Percentiles rank a stretch among this genome's conserved stretches.
These are phyloP conservation scores for Rutpela maculata DNA, from an alignment of 2,888 invertebrate genomes.

Conservation along the genomic window DNA sequence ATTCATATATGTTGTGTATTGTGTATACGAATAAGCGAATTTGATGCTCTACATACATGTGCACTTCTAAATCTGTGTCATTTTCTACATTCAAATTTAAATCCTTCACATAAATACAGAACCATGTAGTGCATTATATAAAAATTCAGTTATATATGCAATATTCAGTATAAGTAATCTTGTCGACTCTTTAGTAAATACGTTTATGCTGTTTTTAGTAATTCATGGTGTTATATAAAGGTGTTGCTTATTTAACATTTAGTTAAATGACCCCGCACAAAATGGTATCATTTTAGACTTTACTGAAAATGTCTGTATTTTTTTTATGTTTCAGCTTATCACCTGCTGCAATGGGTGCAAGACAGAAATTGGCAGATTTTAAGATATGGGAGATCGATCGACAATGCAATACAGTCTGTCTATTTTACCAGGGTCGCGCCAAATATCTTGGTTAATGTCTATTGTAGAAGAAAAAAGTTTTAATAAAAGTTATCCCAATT, in stretches of 20 bases:
- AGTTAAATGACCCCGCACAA: no score
- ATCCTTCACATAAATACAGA: conserved; percentile 13
- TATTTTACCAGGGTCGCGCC: no score
- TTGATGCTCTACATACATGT: conserved; percentile 26
- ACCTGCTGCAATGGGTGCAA: no score
- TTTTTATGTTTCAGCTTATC: no score
- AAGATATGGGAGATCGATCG: no score
- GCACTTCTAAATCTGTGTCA: conserved; percentile 27
- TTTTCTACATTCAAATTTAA: conserved; percentile 23
- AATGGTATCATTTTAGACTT: no score
- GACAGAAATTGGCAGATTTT: no score
- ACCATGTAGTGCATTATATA: conserved; percentile 10
- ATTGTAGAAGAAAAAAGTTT: no score
- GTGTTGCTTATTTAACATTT: background rate
- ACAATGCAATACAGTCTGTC: no score
- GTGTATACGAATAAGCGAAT: conserved; percentile 30
- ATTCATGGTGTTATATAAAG: background rate
- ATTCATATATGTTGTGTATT: conserved; percentile 25
- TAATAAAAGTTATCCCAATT: no score
- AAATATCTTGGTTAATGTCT: no score
- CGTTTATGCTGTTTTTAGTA: background rate
- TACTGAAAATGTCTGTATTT: no score
- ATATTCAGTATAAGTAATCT: background rate
- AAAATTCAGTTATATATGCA: background rate
- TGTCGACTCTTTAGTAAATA: background rate